Conservation (phyloP, 2,888 invertebrate species). For the Callyntrura sp. region DNA sequence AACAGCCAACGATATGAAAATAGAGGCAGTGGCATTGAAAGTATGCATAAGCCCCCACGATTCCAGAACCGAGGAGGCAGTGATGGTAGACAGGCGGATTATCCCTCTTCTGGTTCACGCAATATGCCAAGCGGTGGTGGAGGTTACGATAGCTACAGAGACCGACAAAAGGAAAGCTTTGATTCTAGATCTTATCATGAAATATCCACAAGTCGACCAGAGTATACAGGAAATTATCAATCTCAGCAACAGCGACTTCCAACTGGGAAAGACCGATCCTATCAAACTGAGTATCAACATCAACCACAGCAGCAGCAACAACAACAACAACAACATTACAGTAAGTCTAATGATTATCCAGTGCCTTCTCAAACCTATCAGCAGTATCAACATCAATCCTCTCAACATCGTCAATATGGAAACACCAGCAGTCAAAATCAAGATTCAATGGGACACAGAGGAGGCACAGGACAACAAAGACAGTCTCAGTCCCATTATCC, state of each 20-base stretch:
- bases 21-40: constrained; percentile 14
- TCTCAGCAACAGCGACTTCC: constrained; percentile 46
- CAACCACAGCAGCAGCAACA: constrained; percentile 58
- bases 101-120: constrained; percentile 1
- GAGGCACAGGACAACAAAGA: constrained; percentile 25
- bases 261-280: constrained; percentile 57
- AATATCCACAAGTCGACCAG: constrained; percentile 43
- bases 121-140: neutral
- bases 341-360: constrained; percentile 63
- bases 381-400: constrained; percentile 47
- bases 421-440: constrained; percentile 59
- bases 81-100: constrained; percentile 52
- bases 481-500: constrained; percentile 30
- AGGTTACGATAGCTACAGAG: constrained; percentile 42
- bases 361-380: constrained; percentile 70
- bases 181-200: constrained; percentile 45
- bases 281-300: constrained; percentile 43
- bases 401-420: constrained; percentile 42
- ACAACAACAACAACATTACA: constrained; percentile 61
- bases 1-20: constrained; percentile 9
- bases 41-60: constrained; percentile 56
- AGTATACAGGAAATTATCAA: constrained; percentile 59
- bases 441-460: constrained; percentile 6
- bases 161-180: constrained; percentile 46
- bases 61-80: constrained; percentile 59